Evolutionary conservation across 2,113 vertebrate genomes (phyloP).

Genomic region (Ahaetulla prasina): DNA sequence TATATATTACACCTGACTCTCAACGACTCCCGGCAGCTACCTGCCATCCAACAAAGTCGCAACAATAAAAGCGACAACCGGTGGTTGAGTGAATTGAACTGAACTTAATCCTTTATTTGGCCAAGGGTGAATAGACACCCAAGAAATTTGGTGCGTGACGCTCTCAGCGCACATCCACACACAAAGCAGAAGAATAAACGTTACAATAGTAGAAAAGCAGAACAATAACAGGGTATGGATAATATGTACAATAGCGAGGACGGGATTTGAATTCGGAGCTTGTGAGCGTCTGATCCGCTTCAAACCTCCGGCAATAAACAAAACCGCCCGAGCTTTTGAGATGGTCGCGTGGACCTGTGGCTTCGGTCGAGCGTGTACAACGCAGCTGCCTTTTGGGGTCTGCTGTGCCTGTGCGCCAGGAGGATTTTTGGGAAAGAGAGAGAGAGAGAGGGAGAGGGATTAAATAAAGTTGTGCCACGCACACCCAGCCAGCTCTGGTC

Average conservation of each 20-base stretch:
- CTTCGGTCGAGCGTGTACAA: neutral
- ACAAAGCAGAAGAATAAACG: too few species aligned
- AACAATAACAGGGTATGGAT: neutral
- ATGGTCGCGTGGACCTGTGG: neutral
- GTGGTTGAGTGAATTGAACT: too few species aligned
- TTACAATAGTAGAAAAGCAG: too few species aligned
- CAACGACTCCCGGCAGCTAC: neutral
- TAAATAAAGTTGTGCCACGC: neutral
- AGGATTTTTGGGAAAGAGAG: too few species aligned
- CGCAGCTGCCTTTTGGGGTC: neutral
- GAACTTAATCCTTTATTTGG: too few species aligned
- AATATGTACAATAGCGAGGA: neutral
- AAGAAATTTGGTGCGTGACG: too few species aligned
- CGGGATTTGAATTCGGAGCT: neutral
- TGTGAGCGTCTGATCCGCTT: neutral
- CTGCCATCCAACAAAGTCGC: neutral
- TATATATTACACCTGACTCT: neutral
- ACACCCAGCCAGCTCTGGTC: neutral
- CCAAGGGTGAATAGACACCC: too few species aligned
- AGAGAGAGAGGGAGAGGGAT: neutral
- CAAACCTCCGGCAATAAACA: too few species aligned
- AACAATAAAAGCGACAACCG: neutral
- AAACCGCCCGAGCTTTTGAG: neutral
- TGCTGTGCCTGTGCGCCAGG: fast-evolving
- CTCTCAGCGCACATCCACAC: too few species aligned